Conservation (phyloP, 2,888 invertebrate genomes). For the Auanema freiburgensis region DNA sequence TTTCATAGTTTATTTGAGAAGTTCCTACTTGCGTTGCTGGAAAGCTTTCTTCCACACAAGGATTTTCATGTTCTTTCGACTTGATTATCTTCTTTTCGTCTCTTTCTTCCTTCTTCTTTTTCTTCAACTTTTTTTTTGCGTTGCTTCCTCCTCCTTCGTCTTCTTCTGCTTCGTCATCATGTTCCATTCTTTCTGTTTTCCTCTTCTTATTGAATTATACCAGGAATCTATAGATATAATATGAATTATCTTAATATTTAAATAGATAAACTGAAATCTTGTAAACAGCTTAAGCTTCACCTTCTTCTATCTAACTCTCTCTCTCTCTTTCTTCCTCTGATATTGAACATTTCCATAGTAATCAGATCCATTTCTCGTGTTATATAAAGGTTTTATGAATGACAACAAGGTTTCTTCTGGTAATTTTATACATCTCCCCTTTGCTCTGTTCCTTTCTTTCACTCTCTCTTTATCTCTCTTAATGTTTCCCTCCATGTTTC, state of each 20-base stretch:
- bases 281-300: not conserved
- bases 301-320: not conserved
- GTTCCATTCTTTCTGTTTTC: not conserved
- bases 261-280: too few relatives aligned
- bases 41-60: too few relatives aligned
- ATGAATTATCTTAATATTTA: too few relatives aligned
- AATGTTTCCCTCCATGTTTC: not conserved
- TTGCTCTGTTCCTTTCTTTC: not conserved
- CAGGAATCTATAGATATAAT: too few relatives aligned
- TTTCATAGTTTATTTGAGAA: too few relatives aligned
- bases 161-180: not conserved
- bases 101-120: constrained; percentile 8
- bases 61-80: constrained; percentile 4
- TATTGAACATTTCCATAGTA: not conserved
- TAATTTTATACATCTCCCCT: not conserved
- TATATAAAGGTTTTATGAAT: too few relatives aligned
- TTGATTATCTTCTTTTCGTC: constrained; percentile 1
- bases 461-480: not conserved
- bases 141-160: not conserved
- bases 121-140: not conserved
- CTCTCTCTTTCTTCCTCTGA: not conserved
- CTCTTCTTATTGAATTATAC: not conserved
- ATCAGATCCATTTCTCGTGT: not conserved
- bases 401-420: not conserved
- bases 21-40: too few relatives aligned